phyloP scores from a whole-genome alignment of 2,888 invertebrate species.

The Morpho achilles region DNA sequence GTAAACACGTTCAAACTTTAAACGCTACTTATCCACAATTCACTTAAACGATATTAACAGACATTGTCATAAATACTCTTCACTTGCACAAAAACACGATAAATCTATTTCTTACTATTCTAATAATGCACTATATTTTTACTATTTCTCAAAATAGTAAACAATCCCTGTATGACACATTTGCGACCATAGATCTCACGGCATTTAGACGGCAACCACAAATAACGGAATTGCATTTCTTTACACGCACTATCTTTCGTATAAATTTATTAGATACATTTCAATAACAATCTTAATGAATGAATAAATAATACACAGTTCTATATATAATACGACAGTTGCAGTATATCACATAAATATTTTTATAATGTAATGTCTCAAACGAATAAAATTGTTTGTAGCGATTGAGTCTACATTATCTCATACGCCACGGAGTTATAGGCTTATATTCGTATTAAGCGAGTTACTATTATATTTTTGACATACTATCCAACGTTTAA shows the following conservation, averaged over 20 bases:
- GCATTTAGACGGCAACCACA: slow-evolving; percentile 69
- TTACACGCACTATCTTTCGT: slow-evolving; percentile 35
- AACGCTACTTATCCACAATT: slow-evolving; percentile 31
- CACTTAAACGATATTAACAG: slow-evolving; percentile 23
- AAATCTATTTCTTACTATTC: slow-evolving; percentile 5
- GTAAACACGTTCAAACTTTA: slow-evolving; percentile 60
- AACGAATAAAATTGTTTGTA: no score
- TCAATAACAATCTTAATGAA: no score
- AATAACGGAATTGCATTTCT: slow-evolving; percentile 56
- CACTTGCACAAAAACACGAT: slow-evolving; percentile 10
- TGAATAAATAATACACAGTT: no score
- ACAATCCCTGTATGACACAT: slow-evolving; percentile 72
- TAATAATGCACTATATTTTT: slow-evolving; percentile 26
- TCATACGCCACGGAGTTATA: no score
- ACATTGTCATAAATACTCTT: slow-evolving; percentile 9
- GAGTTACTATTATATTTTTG: no score
- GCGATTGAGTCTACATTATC: no score
- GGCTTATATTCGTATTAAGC: no score
- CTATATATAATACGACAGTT: no score
- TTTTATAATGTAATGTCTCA: no score
- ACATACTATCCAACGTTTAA: no score
- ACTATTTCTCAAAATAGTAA: slow-evolving; percentile 67
- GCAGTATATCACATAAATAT: no score
- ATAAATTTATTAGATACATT: no score
- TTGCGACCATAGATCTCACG: slow-evolving; percentile 70